Base-by-base conservation (phyloP, 1,140 invertebrate species). In the Drosophila orosa region DNA sequence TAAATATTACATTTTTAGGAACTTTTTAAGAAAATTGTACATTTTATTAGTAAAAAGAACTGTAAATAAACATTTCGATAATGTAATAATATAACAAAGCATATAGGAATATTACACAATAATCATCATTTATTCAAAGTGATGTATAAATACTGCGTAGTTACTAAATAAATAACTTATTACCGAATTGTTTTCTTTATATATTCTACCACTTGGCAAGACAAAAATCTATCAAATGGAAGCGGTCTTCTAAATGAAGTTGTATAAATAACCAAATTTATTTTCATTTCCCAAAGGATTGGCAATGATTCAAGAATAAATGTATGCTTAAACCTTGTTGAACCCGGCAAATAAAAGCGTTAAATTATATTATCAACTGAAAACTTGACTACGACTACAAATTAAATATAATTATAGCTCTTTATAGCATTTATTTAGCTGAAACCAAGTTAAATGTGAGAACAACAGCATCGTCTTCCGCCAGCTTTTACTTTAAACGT, bases 21-120 rank as follows among this genome's bases (percentile, higher is more conserved):
- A 86, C 69, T 82, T 82, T 75, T 80, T 78, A 87, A 87, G 83
- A 27, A 83, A 89, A 84, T 89, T 89, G 84, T 89, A 89, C 72
- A 89, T 89, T 89, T 89, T 76, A 80, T 89, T 89, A 89, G 80
- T 61, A 72, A 71, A 68, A 63, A 73, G 78, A 89, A 89, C 66
- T 89, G 84, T 89, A 89, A 84, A 89, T 89, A 89, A 89, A 89
- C 74, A 89, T 89, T 90, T 89, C 77, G 76, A 80, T 84, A 87
- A 84, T 89, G 80, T 86, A 86, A 87, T 89, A 82, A 60, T 80
- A 62, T 76, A 80, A 66, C 60, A 61, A 63, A 69, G 78, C 76
- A 81, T 87, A 86, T 81, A 84, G 86, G 55, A 56, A 84, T 87
- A 82, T 61, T 83, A 87, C 79, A 87, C 73, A 87, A 71, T 84